These are phyloP conservation scores for Embiotoca jacksoni DNA, from an alignment of 2,113 vertebrate species.

Conservation along the genomic window DNA sequence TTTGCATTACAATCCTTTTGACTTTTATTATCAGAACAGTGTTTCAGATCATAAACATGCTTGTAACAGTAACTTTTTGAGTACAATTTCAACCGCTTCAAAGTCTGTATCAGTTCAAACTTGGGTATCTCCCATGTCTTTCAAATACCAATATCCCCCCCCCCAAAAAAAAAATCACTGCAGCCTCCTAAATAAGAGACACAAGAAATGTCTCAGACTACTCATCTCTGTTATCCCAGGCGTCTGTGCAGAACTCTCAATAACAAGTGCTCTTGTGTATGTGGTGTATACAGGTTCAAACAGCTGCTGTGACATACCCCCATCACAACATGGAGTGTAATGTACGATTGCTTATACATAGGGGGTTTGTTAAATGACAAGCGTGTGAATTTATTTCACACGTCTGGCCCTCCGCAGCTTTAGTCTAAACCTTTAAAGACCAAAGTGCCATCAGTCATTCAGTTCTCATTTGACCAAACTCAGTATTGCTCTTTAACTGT, in stretches of 20 bases:
- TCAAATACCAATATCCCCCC: background rate
- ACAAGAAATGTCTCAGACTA: slow-evolving; percentile 17
- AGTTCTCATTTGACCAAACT: background rate
- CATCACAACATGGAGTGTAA: slow-evolving; percentile 13
- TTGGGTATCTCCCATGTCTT: background rate
- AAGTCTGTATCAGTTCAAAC: background rate
- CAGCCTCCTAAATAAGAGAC: slow-evolving; percentile 15
- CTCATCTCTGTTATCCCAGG: slow-evolving; percentile 17
- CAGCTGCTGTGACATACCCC: background rate
- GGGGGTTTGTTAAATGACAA: slow-evolving; percentile 23
- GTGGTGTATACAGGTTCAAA: slow-evolving; percentile 20
- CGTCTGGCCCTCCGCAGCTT: background rate
- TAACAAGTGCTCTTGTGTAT: slow-evolving; percentile 12
- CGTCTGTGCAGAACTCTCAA: slow-evolving; percentile 4
- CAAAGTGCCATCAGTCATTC: slow-evolving; percentile 15
- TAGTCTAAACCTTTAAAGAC: slow-evolving; percentile 14
- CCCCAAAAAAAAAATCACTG: background rate
- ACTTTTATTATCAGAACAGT: slow-evolving; percentile 5
- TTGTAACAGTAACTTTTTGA: slow-evolving; percentile 1
- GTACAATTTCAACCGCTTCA: background rate
- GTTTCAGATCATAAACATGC: slow-evolving; percentile 1
- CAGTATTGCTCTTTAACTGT: background rate
- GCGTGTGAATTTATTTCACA: background rate
- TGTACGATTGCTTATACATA: slow-evolving; percentile 28
- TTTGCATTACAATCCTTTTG: slow-evolving; percentile 38